Evolutionary conservation across 1,140 invertebrate species (phyloP), one percentile per base, ranked within the genome.

Genomic region (Centruroides vittatus): DNA sequence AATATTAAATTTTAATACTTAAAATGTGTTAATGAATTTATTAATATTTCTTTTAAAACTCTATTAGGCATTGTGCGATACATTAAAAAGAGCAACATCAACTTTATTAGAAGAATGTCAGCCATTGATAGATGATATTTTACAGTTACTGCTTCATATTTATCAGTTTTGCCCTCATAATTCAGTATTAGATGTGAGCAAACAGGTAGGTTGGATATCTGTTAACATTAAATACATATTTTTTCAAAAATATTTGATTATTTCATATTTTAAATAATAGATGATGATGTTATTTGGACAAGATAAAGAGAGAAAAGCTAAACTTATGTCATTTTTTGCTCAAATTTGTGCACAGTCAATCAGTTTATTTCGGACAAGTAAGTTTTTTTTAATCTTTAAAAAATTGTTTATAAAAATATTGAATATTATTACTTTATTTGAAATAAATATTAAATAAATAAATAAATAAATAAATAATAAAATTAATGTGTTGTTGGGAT

Each of bases 91-190:
- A 67, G 78, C 81, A 4, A 73, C 88, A 10, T 76, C 78, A 8
- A 82, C 83, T 49, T 72, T 89, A 52, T 75, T 84, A 70, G 80
- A 81, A 63, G 82, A 84, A 57, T 82, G 81, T 62, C 73, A 77
- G 51, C 79, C 81, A 0, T 73, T 86, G 58, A 70, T 86, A 35
- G 74, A 78, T 51, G 81, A 84, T 61, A 77, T 88, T n/a, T 76
- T 82, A 4, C 73, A 81, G 51, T 78, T 93, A n/a, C 74, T 87
- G 3, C 72, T 82, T 3, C 75, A 79, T 35, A 82, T 85, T 3
- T 88, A 89, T 69, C 78, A 82, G 61, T 77, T 76, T 3, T 77
- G 78, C 54, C 86, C 86, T 3, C 84, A 85, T 68, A 75, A 80
- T 0, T 74, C 80, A 1, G 82, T 86, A 0, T 68, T 93, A 12